A percentile compares a stretch with the other conserved stretches of the same genome.
Conservation (phyloP, 2,113 vertebrate species). For the Cnemophilus loriae region DNA sequence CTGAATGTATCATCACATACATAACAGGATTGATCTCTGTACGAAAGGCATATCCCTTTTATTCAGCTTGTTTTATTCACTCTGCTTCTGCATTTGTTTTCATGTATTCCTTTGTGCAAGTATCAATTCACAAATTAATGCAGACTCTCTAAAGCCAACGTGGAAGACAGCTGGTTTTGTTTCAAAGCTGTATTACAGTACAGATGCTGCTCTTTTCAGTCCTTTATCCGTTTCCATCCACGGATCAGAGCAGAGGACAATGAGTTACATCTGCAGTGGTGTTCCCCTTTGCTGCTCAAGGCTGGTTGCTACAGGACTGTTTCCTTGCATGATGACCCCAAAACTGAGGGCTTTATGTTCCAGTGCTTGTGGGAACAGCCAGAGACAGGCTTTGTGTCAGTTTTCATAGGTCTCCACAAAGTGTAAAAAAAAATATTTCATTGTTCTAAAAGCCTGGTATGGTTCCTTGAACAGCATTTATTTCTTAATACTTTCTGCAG, state of each 20-base stretch:
- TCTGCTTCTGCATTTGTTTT: background rate
- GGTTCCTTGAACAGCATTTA: background rate
- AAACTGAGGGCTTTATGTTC: background rate
- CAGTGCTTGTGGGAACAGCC: background rate
- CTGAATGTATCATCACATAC: background rate
- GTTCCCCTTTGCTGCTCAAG: background rate
- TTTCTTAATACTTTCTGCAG: background rate
- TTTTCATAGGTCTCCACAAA: background rate
- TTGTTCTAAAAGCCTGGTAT: background rate
- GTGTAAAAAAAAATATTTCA: background rate
- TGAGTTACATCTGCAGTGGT: background rate
- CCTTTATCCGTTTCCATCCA: background rate
- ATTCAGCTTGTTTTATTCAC: background rate
- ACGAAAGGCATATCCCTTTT: background rate
- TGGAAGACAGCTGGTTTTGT: background rate
- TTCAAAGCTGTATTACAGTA: background rate
- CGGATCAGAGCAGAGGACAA: background rate
- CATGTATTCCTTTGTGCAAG: background rate
- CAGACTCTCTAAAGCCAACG: background rate
- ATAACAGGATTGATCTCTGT: background rate
- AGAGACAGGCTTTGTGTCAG: background rate
- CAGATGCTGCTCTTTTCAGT: background rate
- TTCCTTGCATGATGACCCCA: background rate
- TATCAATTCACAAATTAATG: background rate
- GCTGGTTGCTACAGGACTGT: background rate